Evolutionary conservation across 1,140 invertebrate genomes (phyloP).

Genomic region (Zaprionus nigranus): DNA sequence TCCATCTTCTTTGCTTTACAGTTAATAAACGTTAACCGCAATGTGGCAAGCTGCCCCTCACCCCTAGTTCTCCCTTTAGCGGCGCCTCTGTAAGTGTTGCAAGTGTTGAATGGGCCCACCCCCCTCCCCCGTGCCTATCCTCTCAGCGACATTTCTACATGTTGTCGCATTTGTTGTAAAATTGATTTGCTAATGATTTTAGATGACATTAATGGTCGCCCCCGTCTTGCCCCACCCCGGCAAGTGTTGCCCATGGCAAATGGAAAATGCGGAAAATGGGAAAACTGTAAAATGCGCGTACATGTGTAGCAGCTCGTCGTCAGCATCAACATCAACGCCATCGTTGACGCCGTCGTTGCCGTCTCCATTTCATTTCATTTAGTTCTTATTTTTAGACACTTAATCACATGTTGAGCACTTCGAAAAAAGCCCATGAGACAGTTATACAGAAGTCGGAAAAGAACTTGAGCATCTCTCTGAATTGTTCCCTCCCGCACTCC

Average conservation of each 20-base stretch:
- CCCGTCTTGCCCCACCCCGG: not conserved
- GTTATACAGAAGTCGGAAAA: slow-evolving; percentile 15
- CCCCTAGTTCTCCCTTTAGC: slow-evolving; percentile 31
- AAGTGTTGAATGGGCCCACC: slow-evolving; percentile 33
- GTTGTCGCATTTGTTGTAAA: slow-evolving; percentile 71
- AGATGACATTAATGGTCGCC: slow-evolving; percentile 53
- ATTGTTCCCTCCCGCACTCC: no score
- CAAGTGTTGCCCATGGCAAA: slow-evolving; percentile 8
- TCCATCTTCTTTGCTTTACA: slow-evolving; percentile 42
- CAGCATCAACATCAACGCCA: slow-evolving; percentile 1
- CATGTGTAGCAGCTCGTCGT: slow-evolving; percentile 7
- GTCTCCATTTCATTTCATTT: not conserved
- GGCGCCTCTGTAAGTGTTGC: slow-evolving; percentile 31
- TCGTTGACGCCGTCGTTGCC: not conserved
- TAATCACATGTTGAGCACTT: slow-evolving; percentile 51
- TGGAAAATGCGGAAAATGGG: slow-evolving; percentile 19
- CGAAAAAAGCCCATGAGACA: slow-evolving; percentile 30
- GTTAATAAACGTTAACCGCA: slow-evolving; percentile 71
- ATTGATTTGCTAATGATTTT: slow-evolving; percentile 73
- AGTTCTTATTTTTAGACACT: slow-evolving; percentile 42
- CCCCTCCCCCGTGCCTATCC: not conserved
- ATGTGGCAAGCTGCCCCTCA: slow-evolving; percentile 18
- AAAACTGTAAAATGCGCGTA: slow-evolving; percentile 18
- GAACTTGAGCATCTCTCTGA: not conserved
- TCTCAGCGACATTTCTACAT: slow-evolving; percentile 1